Base-by-base conservation (phyloP, 2,888 invertebrate genomes). In the Lasius platythorax region DNA sequence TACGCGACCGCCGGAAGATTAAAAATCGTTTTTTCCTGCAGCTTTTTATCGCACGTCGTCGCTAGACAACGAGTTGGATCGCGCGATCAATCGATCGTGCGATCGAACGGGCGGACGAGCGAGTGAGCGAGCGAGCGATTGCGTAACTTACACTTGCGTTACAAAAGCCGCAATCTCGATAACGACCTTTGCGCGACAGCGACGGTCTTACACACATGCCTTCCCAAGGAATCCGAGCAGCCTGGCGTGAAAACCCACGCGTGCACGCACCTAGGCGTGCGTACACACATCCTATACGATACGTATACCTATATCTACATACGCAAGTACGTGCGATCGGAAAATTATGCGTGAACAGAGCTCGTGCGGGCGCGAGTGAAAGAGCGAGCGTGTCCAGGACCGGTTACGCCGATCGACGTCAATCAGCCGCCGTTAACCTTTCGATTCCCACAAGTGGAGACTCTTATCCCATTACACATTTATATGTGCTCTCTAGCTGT, bases 321-420 rank as follows among this genome's bases (percentile, higher is more conserved):
- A 81, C 46, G 75, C 53, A 72, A 3, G 72, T 79, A 61, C 70
- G 70, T 33, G 68, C 79, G 79, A 70, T 83, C 67, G 85, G 83
- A 76, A 86, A 86, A 85, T 89, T 88, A 87, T 83, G 88, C 84
- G 88, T 81, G 86, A 87, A 89, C 84, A 83, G 82, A 86, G 87
- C 88, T 83, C 53, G 37, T 61, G 72, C 67, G 64, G 37, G 53
- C 66, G 79, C 82, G 85, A 90, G 89, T 89, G 89, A 90, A 90
- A 88, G 89, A 88, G 75, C 67, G 58, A 58, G 66, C 53, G 30
- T 28, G 15, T 46, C 63, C 28, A 37, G 67, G 68, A 83, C 68
- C 83, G 68, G 79, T 83, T 83, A 37, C 58, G 12, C 23, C 64
- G 28, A 30, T 43, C 61, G 33, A 43, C 70, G 53, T 73, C 72